A percentile compares a stretch with the other conserved stretches of the same genome.
Evolutionary conservation across 1,140 invertebrate genomes (phyloP).

Genomic region (Adelges cooleyi): DNA sequence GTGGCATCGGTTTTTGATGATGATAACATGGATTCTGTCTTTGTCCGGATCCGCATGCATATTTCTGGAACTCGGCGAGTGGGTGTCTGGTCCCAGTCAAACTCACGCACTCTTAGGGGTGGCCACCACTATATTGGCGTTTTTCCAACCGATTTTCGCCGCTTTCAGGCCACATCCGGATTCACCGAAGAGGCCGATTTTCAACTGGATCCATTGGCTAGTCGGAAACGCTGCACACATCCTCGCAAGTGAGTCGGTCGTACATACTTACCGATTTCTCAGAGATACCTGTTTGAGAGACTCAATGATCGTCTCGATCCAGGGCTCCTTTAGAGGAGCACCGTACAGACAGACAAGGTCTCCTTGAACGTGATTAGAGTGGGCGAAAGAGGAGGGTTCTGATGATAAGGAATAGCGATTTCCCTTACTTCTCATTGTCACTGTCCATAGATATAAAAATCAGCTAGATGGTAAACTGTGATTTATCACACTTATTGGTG

Average conservation of each 20-base stretch:
- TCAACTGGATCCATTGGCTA: constrained; percentile 92
- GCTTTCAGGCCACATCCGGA: constrained; percentile 75
- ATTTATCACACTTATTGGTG: no score
- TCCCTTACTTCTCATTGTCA: no score
- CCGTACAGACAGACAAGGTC: no score
- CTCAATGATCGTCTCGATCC: no score
- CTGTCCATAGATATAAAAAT: no score
- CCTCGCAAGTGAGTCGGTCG: constrained; percentile 60
- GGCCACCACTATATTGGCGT: constrained; percentile 63
- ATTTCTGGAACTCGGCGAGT: constrained; percentile 67
- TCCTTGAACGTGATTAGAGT: no score
- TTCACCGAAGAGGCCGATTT: constrained; percentile 63
- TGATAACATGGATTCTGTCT: constrained; percentile 67
- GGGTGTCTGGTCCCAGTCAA: constrained; percentile 53
- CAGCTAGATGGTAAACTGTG: no score
- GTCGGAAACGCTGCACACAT: constrained; percentile 87
- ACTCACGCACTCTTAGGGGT: constrained; percentile 71
- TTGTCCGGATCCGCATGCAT: constrained; percentile 68
- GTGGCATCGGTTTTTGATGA: constrained; percentile 78
- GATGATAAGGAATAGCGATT: no score
- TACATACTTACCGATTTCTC: background rate
- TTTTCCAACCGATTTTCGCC: constrained; percentile 80
- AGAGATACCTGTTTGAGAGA: no score
- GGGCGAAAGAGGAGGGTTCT: no score
- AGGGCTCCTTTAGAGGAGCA: no score